Conservation (phyloP, 2,888 invertebrate genomes). For the Coelogynopora nodosa region DNA sequence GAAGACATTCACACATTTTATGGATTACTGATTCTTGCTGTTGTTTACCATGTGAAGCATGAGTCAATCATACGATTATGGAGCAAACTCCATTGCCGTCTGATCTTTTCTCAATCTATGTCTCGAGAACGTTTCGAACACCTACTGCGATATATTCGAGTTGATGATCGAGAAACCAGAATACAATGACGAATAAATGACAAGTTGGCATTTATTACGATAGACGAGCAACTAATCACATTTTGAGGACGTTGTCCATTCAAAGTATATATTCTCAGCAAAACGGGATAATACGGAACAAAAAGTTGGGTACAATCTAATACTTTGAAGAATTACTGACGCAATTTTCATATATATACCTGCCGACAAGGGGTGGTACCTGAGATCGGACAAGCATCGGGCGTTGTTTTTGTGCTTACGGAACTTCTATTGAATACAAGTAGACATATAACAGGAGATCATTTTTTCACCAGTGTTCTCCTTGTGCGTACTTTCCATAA, state of each 20-base stretch:
- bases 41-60: background rate
- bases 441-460: constrained; percentile 12
- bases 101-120: constrained; percentile 3
- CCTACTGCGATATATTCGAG: constrained; percentile 3
- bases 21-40: constrained; percentile 24
- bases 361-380: background rate
- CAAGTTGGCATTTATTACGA: background rate
- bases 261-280: constrained; percentile 7
- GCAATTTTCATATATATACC: background rate
- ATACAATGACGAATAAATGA: background rate
- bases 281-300: background rate
- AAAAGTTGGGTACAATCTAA: constrained; percentile 2
- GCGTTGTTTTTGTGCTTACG: background rate
- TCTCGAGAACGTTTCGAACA: constrained; percentile 18
- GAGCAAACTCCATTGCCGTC: constrained; percentile 9
- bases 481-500: background rate
- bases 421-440: constrained; percentile 21
- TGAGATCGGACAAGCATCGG: constrained; percentile 14
- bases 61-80: background rate
- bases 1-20: background rate
- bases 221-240: background rate
- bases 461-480: background rate
- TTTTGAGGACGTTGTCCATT: background rate
- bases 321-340: background rate
- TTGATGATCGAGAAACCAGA: background rate